Evolutionary conservation across 2,888 invertebrate species (phyloP), one percentile per base, ranked within the genome.

Genomic region (Beris morrisii): DNA sequence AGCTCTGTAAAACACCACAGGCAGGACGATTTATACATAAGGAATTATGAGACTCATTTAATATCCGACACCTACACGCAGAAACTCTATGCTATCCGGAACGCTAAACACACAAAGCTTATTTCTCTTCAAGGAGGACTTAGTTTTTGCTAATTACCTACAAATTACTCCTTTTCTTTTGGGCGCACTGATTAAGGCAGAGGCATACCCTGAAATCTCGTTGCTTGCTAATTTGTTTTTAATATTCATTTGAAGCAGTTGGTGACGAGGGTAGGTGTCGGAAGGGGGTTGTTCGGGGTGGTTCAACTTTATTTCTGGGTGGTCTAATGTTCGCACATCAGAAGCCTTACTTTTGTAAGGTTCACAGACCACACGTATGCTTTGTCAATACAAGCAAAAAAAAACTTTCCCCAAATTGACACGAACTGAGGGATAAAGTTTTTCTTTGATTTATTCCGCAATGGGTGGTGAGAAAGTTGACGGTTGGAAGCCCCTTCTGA

Each of bases 371-470:
- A 38, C 61, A 50, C 52, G 61, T 61, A 52, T 52, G 48, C 59
- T 31, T 15, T 59, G 61, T 61, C 61, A 61, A 61, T 61, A 50
- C 4, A 59, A 52, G 22, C 38, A 61, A 61, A 61, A 38, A 61
- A 61, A 53, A 61, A 61, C 61, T 61, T 61, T 38, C 15, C 30
- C 61, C 38, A 61, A 61, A 61, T 61, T 61, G 61, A 52, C 61
- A 61, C 38, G 52, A 61, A 61, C 61, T 52, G 61, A 61, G 52
- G 61, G 52, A 50, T 22, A 61, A 61, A 52, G 50, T 61, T 46
- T 52, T 61, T 61, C 61, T 52, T 61, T 61, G 61, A 61, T 61
- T 61, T 61, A 61, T 61, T 61, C 61, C 61, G 38, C 61, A 61
- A 52, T 61, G 50, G 61, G 61, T 61, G 61, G 61, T 52, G 31